phyloP scores from a whole-genome alignment of 2,888 invertebrate species.

The Penaeus monodon region DNA sequence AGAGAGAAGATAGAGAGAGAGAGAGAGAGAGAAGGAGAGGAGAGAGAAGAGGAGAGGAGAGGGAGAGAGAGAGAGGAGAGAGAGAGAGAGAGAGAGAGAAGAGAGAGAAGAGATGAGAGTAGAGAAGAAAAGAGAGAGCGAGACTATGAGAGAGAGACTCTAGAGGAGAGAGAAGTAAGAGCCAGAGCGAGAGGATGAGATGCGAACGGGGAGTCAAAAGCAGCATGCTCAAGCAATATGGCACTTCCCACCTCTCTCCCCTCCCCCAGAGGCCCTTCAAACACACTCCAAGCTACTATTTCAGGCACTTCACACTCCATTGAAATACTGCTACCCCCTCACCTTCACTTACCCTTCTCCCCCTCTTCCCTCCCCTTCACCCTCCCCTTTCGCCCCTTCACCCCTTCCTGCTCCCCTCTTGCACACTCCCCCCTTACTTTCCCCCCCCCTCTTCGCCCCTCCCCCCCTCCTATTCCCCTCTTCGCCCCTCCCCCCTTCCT shows the following conservation, averaged over 20 bases:
- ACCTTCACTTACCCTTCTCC: not conserved
- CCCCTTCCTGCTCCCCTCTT: not conserved
- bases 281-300: not conserved
- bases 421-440: not conserved
- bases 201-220: too few relatives aligned
- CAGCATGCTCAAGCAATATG: too few relatives aligned
- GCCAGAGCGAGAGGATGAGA: too few relatives aligned
- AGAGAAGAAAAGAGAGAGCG: too few relatives aligned
- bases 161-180: too few relatives aligned
- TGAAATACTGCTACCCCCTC: slow-evolving; percentile 1
- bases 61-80: too few relatives aligned
- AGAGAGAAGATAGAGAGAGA: too few relatives aligned
- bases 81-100: too few relatives aligned
- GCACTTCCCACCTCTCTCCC: not conserved
- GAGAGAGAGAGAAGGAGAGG: not conserved
- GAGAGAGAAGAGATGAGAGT: too few relatives aligned
- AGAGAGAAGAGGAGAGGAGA: too few relatives aligned
- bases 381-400: not conserved
- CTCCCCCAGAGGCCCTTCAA: not conserved
- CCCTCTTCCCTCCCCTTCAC: not conserved
- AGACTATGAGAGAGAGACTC: too few relatives aligned
- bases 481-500: not conserved
- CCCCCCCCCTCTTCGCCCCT: not conserved
- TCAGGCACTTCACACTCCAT: not conserved
- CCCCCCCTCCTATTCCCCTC: not conserved